Evolutionary conservation across 35 echinoderm and acorn worm genomes (phyloP).

Genomic region (Patiria miniata): DNA sequence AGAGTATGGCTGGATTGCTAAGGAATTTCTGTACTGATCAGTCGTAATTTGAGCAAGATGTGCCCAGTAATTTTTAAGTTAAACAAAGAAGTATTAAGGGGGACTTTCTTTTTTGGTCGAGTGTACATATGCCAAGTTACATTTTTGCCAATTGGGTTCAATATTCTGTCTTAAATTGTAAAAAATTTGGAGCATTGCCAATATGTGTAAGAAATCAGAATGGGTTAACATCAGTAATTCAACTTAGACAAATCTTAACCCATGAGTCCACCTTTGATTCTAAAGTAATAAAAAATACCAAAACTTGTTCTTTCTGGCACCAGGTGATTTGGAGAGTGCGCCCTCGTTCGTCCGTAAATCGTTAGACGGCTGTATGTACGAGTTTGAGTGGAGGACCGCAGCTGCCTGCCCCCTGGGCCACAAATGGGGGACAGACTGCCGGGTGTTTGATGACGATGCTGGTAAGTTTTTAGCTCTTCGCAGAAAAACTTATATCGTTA

Average conservation of each 20-base stretch:
- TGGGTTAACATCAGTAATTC: no score
- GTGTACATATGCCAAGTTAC: neutral
- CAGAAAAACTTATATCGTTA: no score
- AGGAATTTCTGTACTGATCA: no score
- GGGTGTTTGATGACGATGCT: constrained; percentile 93
- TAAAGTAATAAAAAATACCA: neutral
- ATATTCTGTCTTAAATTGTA: no score
- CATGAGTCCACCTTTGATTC: neutral
- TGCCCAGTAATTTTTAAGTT: no score
- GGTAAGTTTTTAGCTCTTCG: constrained; percentile 42
- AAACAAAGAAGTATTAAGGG: no score
- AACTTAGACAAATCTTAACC: no score
- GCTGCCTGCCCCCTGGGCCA: constrained; percentile 89
- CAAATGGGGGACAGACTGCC: constrained; percentile 79
- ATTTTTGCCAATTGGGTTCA: neutral
- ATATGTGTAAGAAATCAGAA: no score
- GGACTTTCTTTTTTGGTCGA: no score
- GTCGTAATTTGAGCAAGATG: no score
- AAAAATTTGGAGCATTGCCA: no score
- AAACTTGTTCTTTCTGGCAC: neutral
- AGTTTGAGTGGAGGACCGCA: constrained; percentile 94
- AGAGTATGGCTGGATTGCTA: no score
- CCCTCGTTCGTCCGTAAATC: constrained; percentile 75
- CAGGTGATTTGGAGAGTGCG: constrained; percentile 93
- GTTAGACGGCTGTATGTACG: constrained; percentile 72